Base-by-base conservation (phyloP, 2,113 vertebrate species). In the Barbus barbus region DNA sequence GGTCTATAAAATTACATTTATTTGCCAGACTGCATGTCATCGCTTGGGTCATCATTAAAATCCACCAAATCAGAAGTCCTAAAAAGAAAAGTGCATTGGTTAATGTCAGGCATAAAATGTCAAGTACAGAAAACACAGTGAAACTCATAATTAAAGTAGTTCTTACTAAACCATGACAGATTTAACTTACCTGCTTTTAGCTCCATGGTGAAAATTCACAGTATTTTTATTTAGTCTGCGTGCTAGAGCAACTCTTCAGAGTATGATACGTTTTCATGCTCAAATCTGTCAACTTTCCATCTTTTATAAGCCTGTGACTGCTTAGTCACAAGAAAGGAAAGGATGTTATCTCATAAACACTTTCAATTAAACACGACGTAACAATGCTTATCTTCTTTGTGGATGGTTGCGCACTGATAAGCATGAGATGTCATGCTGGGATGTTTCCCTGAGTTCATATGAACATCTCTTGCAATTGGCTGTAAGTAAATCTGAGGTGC, bases 1-100 rank as follows among this genome's bases (percentile, higher is more conserved):
- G 11, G 0, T 0, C 0, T 16, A 0, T 5, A 41, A 48, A 0
- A 9, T 1, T 0, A 46, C 78, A 80, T 65, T 1, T 0, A 2
- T 6, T 7, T 65, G 2, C 4, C 7, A 56, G 8, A 44, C 13
- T 63, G 36, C 4, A 28, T 4, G 56, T 24, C 24, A 51, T 28
- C 9, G 0, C 1, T 3, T 14, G 51, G 7, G 61, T 46, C 26
- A 9, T 20, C 11, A 4, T 14, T 12, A 80, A n/a, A 80, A 51
- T 33, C 24, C 41, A 48, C 38, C 3, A 26, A 9, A 24, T 61
- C 33, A 41, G 41, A 80, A 67, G 11, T 80, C 41, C 78, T 67
- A 9, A 33, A 22, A 79, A 63, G n/a, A 79, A 61, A 63, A 79
- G n/a, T 63, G 31, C 44, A 48, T 31, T 20, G 1, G 41, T 75